Conservation (phyloP, 1,140 invertebrate species). For the Drosophila bifasciata region DNA sequence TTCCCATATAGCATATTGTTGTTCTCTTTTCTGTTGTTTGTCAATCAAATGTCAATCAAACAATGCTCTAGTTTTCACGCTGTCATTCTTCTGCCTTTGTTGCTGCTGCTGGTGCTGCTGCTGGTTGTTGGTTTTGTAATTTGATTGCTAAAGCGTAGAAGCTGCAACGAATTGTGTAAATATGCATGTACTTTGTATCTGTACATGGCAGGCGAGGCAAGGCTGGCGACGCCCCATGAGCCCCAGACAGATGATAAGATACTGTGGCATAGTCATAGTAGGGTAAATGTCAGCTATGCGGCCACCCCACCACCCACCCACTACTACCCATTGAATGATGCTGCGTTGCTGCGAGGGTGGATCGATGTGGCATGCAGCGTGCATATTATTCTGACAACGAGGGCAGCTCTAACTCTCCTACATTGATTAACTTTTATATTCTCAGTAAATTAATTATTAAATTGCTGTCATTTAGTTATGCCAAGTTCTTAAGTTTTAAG, state of each 20-base stretch:
- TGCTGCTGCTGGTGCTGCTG: conserved; percentile 17
- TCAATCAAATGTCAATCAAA: conserved; percentile 82
- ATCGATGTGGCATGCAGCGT: neutral
- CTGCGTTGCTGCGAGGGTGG: conserved; percentile 49
- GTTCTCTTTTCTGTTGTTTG: conserved; percentile 37
- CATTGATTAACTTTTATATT: no score
- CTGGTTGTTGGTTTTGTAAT: conserved; percentile 56
- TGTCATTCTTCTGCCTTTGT: conserved; percentile 15
- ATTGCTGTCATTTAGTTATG: no score
- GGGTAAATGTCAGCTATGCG: conserved; percentile 26
- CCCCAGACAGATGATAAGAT: conserved; percentile 61
- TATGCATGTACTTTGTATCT: conserved; percentile 80
- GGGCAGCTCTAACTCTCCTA: no score
- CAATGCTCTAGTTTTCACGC: conserved; percentile 69
- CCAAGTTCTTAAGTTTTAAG: no score
- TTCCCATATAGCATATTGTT: conserved; percentile 47
- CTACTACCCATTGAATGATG: no score
- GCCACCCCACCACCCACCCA: neutral
- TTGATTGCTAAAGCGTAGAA: conserved; percentile 83
- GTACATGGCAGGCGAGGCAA: conserved; percentile 31
- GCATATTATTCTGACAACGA: no score
- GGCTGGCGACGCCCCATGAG: conserved; percentile 39
- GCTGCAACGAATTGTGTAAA: conserved; percentile 80
- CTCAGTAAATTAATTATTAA: no score
- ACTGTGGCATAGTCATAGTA: conserved; percentile 16